Evolutionary conservation across 2,888 invertebrate genomes (phyloP).

Genomic region (Anthophora plumipes): DNA sequence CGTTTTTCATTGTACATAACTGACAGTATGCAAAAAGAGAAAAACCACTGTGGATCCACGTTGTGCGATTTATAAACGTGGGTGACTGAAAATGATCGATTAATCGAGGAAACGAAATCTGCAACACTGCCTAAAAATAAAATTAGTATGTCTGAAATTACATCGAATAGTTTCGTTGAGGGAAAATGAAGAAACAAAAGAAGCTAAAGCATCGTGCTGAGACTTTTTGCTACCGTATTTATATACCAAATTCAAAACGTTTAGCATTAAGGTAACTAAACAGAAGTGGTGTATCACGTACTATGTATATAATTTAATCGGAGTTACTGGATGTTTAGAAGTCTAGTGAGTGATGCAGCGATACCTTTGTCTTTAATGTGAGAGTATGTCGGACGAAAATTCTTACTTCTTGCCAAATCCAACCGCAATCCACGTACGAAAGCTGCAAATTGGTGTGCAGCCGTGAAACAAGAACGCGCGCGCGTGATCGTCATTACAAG

Average conservation of each 20-base stretch:
- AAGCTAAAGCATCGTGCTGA: slow-evolving; percentile 68
- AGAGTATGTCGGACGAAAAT: slow-evolving; percentile 51
- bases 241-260: slow-evolving; percentile 75
- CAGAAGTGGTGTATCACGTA: slow-evolving; percentile 63
- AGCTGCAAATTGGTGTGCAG: slow-evolving; percentile 15
- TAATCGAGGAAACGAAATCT: slow-evolving; percentile 64
- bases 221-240: slow-evolving; percentile 81
- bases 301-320: slow-evolving; percentile 70
- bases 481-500: slow-evolving; percentile 41
- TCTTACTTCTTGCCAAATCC: slow-evolving; percentile 69
- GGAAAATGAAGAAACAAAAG: slow-evolving; percentile 10
- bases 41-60: slow-evolving; percentile 49
- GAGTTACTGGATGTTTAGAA: slow-evolving; percentile 74
- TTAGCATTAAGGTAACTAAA: slow-evolving; percentile 55
- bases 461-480: slow-evolving; percentile 28
- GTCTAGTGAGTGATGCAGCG: slow-evolving; percentile 66
- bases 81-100: slow-evolving; percentile 65
- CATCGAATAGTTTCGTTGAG: slow-evolving; percentile 76
- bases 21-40: slow-evolving; percentile 44
- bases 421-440: slow-evolving; percentile 38
- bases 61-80: slow-evolving; percentile 52
- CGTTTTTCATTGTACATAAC: slow-evolving; percentile 66
- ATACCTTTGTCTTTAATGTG: slow-evolving; percentile 58
- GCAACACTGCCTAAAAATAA: slow-evolving; percentile 70
- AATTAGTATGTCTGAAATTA: slow-evolving; percentile 65